Percentiles rank a stretch among this genome's conserved stretches.
These are phyloP conservation scores for Trigoniulus corallinus DNA, from an alignment of 1,140 invertebrate species.

Conservation along the genomic window DNA sequence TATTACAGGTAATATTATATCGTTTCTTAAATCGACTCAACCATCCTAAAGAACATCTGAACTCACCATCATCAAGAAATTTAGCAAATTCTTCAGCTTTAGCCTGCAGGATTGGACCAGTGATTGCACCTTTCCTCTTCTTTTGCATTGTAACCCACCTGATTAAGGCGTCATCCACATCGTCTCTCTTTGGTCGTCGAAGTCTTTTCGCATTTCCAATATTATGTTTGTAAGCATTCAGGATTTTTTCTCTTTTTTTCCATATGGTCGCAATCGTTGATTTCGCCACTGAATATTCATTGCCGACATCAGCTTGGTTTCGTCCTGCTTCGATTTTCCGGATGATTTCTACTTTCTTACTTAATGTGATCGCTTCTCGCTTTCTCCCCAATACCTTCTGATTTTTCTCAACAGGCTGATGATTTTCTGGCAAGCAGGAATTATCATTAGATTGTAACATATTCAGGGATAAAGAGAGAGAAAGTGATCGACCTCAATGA, in stretches of 20 bases:
- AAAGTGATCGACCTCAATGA: too few relatives aligned
- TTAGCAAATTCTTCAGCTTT: slow-evolving; percentile 15
- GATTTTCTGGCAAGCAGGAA: too few relatives aligned
- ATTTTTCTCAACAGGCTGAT: too few relatives aligned
- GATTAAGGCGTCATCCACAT: slow-evolving; percentile 15
- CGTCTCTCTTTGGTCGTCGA: background rate
- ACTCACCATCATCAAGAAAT: slow-evolving; percentile 13
- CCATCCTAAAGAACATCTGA: slow-evolving; percentile 17
- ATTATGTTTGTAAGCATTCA: slow-evolving; percentile 1
- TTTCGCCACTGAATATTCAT: background rate
- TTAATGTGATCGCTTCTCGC: background rate
- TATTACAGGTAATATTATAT: slow-evolving; percentile 15
- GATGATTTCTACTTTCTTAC: background rate
- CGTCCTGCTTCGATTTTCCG: slow-evolving; percentile 1
- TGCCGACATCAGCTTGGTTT: background rate
- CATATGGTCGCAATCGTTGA: slow-evolving; percentile 1
- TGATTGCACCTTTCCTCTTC: slow-evolving; percentile 8
- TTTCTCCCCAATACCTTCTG: too few relatives aligned
- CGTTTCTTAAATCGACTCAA: slow-evolving; percentile 15
- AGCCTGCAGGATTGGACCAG: slow-evolving; percentile 11
- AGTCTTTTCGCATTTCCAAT: background rate
- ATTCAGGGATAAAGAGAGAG: too few relatives aligned
- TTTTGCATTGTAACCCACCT: slow-evolving; percentile 14
- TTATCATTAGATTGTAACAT: too few relatives aligned
- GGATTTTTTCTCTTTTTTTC: slow-evolving; percentile 3